Evolutionary conservation across 2,113 vertebrate species (phyloP).

Genomic region (Indri indri): DNA sequence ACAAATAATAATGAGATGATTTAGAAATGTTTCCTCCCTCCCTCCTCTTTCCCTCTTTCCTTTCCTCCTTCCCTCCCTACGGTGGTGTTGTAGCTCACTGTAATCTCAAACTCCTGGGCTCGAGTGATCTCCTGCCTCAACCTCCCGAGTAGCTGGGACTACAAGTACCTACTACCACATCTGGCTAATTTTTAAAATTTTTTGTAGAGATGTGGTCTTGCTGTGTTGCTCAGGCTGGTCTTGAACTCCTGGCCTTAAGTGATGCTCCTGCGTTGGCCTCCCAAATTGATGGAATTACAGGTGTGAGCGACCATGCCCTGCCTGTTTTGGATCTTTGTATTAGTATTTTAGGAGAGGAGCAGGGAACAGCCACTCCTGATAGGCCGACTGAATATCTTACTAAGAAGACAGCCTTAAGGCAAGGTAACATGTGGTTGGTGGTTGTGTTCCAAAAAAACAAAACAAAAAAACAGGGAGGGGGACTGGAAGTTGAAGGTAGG

Average conservation of each 20-base stretch:
- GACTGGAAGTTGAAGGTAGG: not conserved
- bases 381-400: not conserved
- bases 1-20: not conserved
- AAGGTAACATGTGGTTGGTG: not conserved
- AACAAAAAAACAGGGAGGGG: not conserved
- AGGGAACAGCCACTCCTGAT: not conserved
- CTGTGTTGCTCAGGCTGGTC: not conserved
- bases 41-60: too few species aligned
- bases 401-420: not conserved
- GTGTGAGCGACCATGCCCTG: not conserved
- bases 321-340: not conserved
- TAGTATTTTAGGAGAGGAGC: not conserved
- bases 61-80: too few species aligned
- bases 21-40: not conserved
- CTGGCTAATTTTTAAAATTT: not conserved
- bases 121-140: not conserved
- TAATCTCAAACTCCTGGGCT: not conserved
- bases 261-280: fast-evolving
- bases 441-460: not conserved
- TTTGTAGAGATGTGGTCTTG: not conserved
- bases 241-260: not conserved
- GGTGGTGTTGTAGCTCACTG: not conserved
- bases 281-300: not conserved
- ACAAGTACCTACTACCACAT: fast-evolving
- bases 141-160: not conserved